phyloP scores from a whole-genome alignment of 2,113 vertebrate species.

The Silurus meridionalis region DNA sequence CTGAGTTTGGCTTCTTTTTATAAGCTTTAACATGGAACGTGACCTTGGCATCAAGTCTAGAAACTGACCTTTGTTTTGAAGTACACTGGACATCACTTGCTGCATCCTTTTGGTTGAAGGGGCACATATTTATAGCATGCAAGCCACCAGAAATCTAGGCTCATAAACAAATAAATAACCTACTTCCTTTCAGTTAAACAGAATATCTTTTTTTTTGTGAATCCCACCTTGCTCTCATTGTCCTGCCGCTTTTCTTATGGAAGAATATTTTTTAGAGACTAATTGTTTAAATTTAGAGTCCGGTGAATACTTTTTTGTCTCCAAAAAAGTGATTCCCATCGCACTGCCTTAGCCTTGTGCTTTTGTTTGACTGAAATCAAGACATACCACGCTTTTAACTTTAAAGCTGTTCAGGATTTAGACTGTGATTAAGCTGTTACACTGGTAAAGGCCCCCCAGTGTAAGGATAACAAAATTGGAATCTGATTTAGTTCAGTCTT shows the following conservation, averaged over 20 bases:
- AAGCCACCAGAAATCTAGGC: conserved; percentile 49
- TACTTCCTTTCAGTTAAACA: conserved; percentile 35
- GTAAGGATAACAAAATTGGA: conserved; percentile 60
- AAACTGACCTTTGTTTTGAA: conserved; percentile 45
- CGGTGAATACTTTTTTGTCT: conserved; percentile 41
- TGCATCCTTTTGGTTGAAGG: conserved; percentile 62
- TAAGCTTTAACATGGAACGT: conserved; percentile 37
- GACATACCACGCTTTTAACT: conserved; percentile 48
- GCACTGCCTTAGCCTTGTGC: conserved; percentile 31
- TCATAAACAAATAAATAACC: conserved; percentile 59
- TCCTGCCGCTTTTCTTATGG: conserved; percentile 49
- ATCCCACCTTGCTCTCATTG: conserved; percentile 54
- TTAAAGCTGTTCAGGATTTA: conserved; percentile 43
- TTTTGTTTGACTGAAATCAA: conserved; percentile 49
- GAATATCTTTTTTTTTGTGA: conserved; percentile 52
- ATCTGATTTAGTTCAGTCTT: conserved; percentile 55
- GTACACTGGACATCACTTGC: conserved; percentile 52
- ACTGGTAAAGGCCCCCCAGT: conserved; percentile 26
- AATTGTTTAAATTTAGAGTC: conserved; percentile 47
- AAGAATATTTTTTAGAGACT: conserved; percentile 49
- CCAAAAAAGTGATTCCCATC: conserved; percentile 57
- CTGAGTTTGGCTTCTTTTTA: conserved; percentile 32
- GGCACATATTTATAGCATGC: conserved; percentile 55
- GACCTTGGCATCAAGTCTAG: conserved; percentile 51
- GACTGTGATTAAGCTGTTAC: conserved; percentile 38